Conservation (phyloP, 2,113 vertebrate species). For the Seriola dumerili region DNA sequence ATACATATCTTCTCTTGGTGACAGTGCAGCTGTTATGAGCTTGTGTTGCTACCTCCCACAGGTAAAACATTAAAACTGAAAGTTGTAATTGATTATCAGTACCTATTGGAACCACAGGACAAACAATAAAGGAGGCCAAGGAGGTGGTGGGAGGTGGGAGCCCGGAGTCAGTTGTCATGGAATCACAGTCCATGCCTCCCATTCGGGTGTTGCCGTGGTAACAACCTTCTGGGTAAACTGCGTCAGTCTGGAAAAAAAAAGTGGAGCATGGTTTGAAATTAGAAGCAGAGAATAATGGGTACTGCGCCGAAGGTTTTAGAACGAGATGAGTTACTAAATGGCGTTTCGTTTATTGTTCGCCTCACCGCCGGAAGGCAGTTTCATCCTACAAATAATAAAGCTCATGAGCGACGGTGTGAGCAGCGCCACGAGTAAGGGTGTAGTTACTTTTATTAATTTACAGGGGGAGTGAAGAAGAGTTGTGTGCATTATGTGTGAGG, state of each 20-base stretch:
- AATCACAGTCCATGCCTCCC: constrained; percentile 75
- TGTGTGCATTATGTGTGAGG: not conserved
- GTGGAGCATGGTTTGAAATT: constrained; percentile 82
- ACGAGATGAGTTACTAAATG: not conserved
- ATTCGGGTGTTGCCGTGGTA: constrained; percentile 79
- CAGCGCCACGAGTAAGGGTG: not conserved
- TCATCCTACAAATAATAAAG: not conserved
- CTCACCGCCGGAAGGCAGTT: not conserved
- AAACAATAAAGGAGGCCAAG: constrained; percentile 50
- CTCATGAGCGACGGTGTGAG: not conserved
- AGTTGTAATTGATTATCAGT: constrained; percentile 43
- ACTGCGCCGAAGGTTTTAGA: constrained; percentile 1
- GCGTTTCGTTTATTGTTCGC: not conserved
- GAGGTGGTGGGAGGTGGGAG: constrained; percentile 52
- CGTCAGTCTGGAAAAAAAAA: constrained; percentile 78
- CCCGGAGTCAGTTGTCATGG: constrained; percentile 76
- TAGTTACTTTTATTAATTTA: not conserved
- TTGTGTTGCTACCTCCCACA: not conserved
- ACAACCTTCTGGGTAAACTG: constrained; percentile 82
- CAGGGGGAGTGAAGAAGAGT: not conserved
- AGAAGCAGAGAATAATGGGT: constrained; percentile 69
- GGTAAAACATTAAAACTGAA: constrained; percentile 8
- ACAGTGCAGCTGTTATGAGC: not conserved
- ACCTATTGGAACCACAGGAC: constrained; percentile 19
- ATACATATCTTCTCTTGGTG: not conserved